A percentile compares a stretch with the other conserved stretches of the same genome.
Conservation (phyloP, 2,888 invertebrate species). For the Bugulina stolonifera region DNA sequence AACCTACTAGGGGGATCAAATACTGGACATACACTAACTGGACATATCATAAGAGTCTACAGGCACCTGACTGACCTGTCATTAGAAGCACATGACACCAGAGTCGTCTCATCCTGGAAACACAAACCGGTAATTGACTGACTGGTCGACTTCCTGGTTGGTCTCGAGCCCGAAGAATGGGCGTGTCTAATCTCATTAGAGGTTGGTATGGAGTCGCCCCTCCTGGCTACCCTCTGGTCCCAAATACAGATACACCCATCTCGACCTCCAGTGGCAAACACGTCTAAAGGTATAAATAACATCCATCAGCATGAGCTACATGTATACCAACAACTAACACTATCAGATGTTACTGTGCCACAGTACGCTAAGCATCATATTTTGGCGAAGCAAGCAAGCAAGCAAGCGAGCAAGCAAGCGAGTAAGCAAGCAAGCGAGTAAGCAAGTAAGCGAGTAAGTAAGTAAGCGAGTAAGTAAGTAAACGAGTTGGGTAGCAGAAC, state of each 20-base stretch:
- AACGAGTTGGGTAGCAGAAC: no score
- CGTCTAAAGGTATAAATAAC: constrained; percentile 59
- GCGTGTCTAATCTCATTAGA: constrained; percentile 13
- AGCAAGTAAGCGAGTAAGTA: no score
- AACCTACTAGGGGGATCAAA: no score
- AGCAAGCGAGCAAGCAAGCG: no score
- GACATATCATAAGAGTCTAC: no score
- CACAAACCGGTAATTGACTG: constrained; percentile 21
- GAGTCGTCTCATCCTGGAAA: constrained; percentile 23
- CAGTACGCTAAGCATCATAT: background rate
- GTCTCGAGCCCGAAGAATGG: background rate
- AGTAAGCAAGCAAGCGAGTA: no score
- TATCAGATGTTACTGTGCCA: background rate
- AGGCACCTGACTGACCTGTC: constrained; percentile 16
- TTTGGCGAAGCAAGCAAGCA: background rate
- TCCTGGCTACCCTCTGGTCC: constrained; percentile 62
- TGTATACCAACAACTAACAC: background rate
- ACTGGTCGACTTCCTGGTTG: constrained; percentile 8
- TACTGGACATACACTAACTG: no score
- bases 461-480: no score
- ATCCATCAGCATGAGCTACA: background rate
- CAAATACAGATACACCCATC: constrained; percentile 81
- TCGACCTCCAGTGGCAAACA: constrained; percentile 80
- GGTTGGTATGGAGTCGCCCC: constrained; percentile 33
- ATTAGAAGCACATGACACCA: constrained; percentile 17